Evolutionary conservation across 2,797 vertebrate genomes (phyloP).

Genomic region (Nothura maculosa): DNA sequence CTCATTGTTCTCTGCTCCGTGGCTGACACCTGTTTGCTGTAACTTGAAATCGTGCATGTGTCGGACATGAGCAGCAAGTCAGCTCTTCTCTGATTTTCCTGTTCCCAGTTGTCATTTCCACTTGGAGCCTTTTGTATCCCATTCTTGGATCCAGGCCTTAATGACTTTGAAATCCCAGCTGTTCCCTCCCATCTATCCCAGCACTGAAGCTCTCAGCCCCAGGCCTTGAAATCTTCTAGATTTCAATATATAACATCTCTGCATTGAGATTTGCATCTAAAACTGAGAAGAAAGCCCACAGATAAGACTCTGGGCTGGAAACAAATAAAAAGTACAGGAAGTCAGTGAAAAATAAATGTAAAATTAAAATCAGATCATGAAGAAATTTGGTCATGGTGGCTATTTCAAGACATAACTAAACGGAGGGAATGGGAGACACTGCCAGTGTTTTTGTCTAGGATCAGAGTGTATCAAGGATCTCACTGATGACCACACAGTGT

Average conservation of each 20-base stretch:
- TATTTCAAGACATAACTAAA: background rate
- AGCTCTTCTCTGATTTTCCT: conserved; percentile 42
- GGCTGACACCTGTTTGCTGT: conserved; percentile 54
- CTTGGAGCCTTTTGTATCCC: conserved; percentile 26
- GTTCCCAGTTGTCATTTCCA: conserved; percentile 37
- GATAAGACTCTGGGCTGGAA: background rate
- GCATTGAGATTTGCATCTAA: background rate
- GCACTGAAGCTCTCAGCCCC: background rate
- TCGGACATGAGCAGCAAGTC: background rate
- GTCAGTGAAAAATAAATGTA: background rate
- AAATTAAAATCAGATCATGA: background rate
- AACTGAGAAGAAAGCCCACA: background rate
- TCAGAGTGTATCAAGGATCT: background rate
- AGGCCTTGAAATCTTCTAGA: conserved; percentile 4
- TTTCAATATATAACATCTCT: background rate
- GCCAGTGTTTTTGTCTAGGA: background rate
- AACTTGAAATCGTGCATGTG: background rate
- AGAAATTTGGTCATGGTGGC: background rate
- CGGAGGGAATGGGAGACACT: background rate
- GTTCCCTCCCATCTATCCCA: background rate
- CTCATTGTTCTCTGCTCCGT: background rate
- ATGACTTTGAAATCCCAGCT: conserved; percentile 47
- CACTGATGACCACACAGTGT: background rate
- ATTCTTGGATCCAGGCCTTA: conserved; percentile 19
- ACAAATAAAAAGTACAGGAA: background rate